These are phyloP conservation scores for Drosophila nikananu DNA, from an alignment of 1,140 invertebrate genomes.

Conservation along the genomic window DNA sequence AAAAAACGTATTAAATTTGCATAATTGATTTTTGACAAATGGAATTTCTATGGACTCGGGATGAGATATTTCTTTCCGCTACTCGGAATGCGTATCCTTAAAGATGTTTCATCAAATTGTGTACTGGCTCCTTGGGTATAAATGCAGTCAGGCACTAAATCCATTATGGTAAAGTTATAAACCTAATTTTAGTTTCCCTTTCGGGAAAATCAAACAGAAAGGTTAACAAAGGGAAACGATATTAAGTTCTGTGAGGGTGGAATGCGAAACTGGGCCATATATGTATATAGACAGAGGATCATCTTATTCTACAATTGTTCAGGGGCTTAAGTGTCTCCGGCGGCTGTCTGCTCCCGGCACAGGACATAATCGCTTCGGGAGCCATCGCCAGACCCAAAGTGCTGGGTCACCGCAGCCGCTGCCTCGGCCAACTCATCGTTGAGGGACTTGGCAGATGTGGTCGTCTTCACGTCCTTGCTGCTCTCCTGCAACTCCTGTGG, in stretches of 20 bases:
- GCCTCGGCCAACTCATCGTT: conserved; percentile 61
- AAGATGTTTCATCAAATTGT: not conserved
- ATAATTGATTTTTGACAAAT: not conserved
- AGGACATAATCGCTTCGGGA: conserved; percentile 70
- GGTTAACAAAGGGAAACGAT: not conserved
- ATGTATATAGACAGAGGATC: conserved; percentile 8
- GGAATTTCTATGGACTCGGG: not conserved
- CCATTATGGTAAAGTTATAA: conserved; percentile 19
- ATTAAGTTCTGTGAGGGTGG: not conserved
- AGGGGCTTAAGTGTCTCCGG: conserved; percentile 35
- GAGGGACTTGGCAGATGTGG: conserved; percentile 58
- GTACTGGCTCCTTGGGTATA: conserved; percentile 13
- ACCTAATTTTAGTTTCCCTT: conserved; percentile 1
- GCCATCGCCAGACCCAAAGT: conserved; percentile 61
- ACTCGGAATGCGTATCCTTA: not conserved
- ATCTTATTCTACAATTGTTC: conserved; percentile 11
- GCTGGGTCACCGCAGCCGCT: conserved; percentile 54
- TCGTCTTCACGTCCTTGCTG: conserved; percentile 38
- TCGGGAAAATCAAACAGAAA: conserved; percentile 7
- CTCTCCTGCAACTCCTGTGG: conserved; percentile 4
- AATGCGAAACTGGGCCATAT: conserved; percentile 19
- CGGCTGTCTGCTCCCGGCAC: conserved; percentile 47
- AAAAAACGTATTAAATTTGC: not conserved
- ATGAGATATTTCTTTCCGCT: not conserved
- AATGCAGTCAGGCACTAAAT: conserved; percentile 40